Conservation (phyloP, 2,113 vertebrate genomes). For the Opisthocomus hoazin region DNA sequence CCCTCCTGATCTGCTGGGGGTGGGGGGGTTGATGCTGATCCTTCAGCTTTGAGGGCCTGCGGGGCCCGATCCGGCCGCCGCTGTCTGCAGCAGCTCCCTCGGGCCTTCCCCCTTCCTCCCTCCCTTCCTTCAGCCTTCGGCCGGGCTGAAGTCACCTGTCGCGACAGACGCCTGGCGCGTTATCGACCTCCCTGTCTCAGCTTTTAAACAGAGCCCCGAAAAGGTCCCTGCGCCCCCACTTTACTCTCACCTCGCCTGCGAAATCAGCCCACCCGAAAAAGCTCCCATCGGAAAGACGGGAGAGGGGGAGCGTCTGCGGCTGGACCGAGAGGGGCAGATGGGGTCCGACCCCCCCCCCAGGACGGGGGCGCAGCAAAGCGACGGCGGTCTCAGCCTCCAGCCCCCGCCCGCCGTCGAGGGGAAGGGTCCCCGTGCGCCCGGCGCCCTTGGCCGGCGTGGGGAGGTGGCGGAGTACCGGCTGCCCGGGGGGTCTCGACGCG, state of each 20-base stretch:
- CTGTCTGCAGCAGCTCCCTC: background rate
- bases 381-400: background rate
- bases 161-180: accelerated
- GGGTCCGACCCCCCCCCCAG: background rate
- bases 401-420: accelerated
- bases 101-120: background rate
- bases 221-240: accelerated
- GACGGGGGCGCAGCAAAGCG: accelerated
- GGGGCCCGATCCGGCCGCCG: background rate
- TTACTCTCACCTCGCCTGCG: background rate
- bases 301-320: accelerated
- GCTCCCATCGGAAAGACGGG: accelerated
- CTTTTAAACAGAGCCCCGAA: background rate
- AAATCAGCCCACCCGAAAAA: background rate
- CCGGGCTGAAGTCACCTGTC: background rate
- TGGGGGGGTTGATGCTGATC: accelerated
- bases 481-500: accelerated
- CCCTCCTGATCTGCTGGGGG: background rate
- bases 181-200: accelerated
- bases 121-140: background rate
- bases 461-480: background rate
- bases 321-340: accelerated
- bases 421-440: background rate
- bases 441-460: accelerated
- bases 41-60: background rate